Evolutionary conservation across 2,888 invertebrate genomes (phyloP), one percentile per base, ranked within the genome.

Genomic region (Pollenia angustigena): DNA sequence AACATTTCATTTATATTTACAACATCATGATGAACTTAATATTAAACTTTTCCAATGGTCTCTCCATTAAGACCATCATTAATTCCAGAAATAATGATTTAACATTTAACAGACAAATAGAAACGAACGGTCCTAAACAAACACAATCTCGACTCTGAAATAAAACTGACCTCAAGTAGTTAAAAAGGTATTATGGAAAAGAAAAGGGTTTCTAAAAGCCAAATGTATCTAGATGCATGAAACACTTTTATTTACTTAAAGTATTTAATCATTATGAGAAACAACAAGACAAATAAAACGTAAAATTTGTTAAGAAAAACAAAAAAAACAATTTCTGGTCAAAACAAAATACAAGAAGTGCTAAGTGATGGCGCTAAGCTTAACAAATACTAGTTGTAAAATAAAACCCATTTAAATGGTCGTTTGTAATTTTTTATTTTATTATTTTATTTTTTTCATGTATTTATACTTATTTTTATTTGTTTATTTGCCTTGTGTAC

Each of bases 351-450:
- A 62, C 74, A 66, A 56, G 71, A 81, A 74, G 87, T 84, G 87
- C 81, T 87, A 87, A 87, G 84, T 87, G 87, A 87, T 84, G 87
- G 87, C 87, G 87, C 87, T 87, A 84, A 87, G 87, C 87, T 87
- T 78, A 18, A 84, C 87, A 81, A 87, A 87, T 74, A 23, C 18
- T 23, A 87, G 68, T 78, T 72, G 72, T 72, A 46, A 81, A 82
- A 74, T 68, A 60, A 71, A 85, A 79, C 48, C 64, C 76, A 52
- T 81, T 75, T 64, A 56, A 66, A 72, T 56, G 54, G 69, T 62
- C 71, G 32, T 80, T 85, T 50, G n/a, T 16, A 18, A 8, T n/a
- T 56, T 42, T 54, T 62, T 72, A 23, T 52, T 54, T 62, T 40
- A 16, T 52, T 54, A 14, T 23, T 76, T 54, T 62, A 62, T 23